Evolutionary conservation across 2,113 vertebrate genomes (phyloP).

Genomic region (Microcebus murinus): DNA sequence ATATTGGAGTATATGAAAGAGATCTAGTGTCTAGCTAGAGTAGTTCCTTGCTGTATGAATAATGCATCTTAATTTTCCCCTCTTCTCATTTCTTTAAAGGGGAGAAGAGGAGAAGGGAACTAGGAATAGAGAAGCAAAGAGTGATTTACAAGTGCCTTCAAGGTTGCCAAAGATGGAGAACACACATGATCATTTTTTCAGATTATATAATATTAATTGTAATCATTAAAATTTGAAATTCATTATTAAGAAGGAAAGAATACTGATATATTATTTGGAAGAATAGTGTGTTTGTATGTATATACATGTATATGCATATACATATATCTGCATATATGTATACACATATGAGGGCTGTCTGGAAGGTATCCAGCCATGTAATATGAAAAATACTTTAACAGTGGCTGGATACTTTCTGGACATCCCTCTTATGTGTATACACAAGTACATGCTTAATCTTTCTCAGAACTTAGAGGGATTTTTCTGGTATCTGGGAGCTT

Average conservation of each 20-base stretch:
- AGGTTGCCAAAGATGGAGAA: neutral
- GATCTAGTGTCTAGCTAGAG: neutral
- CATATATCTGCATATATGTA: neutral
- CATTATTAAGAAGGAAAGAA: neutral
- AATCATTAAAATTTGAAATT: neutral
- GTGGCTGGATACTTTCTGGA: too few relatives aligned
- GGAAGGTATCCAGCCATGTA: too few relatives aligned
- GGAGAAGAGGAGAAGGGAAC: neutral
- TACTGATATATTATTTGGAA: neutral
- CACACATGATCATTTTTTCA: neutral
- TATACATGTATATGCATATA: neutral
- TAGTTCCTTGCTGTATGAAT: neutral
- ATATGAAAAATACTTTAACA: too few relatives aligned
- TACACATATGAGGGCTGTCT: neutral
- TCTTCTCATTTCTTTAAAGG: slow-evolving; percentile 17
- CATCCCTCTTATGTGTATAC: too few relatives aligned
- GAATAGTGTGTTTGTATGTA: neutral
- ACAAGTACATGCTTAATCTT: neutral
- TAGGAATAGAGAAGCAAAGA: neutral
- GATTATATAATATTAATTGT: neutral
- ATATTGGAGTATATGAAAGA: neutral
- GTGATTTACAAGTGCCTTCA: neutral
- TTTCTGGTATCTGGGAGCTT: neutral
- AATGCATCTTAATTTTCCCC: neutral
- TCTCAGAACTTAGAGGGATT: neutral